A percentile compares a stretch with the other conserved stretches of the same genome.
These are phyloP conservation scores for Catharus bicknelli DNA, from an alignment of 2,113 vertebrate genomes.

Conservation along the genomic window DNA sequence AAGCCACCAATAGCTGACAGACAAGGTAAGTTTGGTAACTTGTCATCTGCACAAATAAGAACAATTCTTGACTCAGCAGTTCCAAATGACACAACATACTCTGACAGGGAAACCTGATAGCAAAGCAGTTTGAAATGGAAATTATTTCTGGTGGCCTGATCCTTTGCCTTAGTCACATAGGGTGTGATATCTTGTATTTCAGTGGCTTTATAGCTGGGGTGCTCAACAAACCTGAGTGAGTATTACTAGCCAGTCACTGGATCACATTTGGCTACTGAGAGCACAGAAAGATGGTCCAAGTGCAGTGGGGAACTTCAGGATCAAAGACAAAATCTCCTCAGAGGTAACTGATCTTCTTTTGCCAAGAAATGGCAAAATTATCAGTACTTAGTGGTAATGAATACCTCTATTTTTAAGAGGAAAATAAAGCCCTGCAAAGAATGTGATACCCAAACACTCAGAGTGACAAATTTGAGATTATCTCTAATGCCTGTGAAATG, in stretches of 20 bases:
- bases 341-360: neutral
- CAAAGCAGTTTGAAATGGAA: neutral
- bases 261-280: neutral
- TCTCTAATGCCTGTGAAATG: neutral
- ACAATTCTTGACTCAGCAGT: neutral
- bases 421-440: neutral
- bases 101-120: neutral
- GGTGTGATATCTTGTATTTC: neutral
- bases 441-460: neutral
- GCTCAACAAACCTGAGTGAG: neutral
- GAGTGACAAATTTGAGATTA: neutral
- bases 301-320: neutral
- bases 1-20: neutral
- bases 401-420: neutral
- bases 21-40: neutral
- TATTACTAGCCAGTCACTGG: neutral
- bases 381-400: neutral
- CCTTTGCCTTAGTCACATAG: accelerated
- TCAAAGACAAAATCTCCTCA: neutral
- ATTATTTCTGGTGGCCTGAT: neutral
- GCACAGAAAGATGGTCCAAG: neutral
- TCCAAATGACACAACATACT: neutral
- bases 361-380: neutral
- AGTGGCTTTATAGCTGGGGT: neutral
- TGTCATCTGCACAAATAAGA: neutral